Evolutionary conservation across 2,113 vertebrate genomes (phyloP).

Genomic region (Oreochromis niloticus): DNA sequence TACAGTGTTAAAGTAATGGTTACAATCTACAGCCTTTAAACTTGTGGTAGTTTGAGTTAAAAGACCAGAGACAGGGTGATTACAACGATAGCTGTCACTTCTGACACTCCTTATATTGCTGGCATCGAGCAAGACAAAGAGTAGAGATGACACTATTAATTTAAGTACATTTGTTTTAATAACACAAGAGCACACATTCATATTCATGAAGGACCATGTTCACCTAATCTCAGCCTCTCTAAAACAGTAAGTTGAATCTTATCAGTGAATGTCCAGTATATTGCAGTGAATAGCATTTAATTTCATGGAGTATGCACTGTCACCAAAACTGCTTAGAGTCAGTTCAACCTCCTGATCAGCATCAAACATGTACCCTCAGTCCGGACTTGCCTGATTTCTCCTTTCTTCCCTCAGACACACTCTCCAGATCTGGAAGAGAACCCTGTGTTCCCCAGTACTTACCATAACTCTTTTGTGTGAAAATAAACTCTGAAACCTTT

Average conservation of each 20-base stretch:
- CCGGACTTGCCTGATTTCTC: background rate
- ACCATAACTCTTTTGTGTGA: background rate
- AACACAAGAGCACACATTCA: background rate
- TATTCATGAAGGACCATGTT: background rate
- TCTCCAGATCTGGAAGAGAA: background rate
- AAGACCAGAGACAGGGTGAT: background rate
- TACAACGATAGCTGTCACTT: background rate
- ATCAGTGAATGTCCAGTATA: background rate
- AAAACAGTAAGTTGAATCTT: background rate
- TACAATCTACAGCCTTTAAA: background rate
- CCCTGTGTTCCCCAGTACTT: background rate
- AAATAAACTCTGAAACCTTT: background rate
- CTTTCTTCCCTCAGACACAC: background rate
- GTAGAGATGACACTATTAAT: background rate
- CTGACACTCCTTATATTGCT: background rate
- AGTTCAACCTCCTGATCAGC: background rate
- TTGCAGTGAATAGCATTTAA: background rate
- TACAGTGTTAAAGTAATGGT: background rate
- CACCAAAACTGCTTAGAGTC: background rate
- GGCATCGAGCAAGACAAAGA: background rate
- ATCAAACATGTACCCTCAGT: fast-evolving
- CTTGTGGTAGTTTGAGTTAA: background rate
- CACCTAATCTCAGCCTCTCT: background rate
- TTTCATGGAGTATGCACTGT: background rate
- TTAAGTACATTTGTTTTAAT: background rate